Percentiles rank a stretch among this genome's conserved stretches.
Evolutionary conservation across 2,113 vertebrate genomes (phyloP).

Genomic region (Verasper variegatus): DNA sequence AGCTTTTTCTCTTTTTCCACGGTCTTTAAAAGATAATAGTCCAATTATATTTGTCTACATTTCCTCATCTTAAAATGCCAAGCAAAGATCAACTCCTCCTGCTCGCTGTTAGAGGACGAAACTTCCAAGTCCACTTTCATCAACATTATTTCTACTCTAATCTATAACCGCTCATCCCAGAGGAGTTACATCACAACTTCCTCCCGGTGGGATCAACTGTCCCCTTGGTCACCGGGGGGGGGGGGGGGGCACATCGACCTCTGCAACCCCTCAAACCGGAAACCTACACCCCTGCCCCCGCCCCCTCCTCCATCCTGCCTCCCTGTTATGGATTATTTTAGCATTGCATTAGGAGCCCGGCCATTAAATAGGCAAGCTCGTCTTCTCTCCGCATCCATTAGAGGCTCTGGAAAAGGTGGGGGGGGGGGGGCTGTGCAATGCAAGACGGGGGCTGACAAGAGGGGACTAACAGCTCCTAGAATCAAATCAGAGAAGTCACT

Average conservation of each 20-base stretch:
- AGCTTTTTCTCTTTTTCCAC: not conserved
- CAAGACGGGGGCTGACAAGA: conserved; percentile 13
- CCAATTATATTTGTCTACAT: too few relatives aligned
- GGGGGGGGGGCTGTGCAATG: conserved; percentile 10
- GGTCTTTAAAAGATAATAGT: too few relatives aligned
- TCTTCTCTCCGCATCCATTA: conserved; percentile 71
- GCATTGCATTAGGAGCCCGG: conserved; percentile 60
- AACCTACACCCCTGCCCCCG: conserved; percentile 24
- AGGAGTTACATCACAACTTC: conserved; percentile 65
- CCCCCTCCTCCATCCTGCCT: conserved; percentile 3
- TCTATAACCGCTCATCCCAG: conserved; percentile 27
- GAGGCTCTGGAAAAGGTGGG: conserved; percentile 11
- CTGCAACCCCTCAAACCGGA: conserved; percentile 47
- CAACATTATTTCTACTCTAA: conserved; percentile 38
- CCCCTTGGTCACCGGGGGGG: conserved; percentile 25
- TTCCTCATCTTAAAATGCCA: too few relatives aligned
- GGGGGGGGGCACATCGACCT: conserved; percentile 43
- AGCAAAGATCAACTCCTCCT: too few relatives aligned
- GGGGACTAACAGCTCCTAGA: conserved; percentile 52
- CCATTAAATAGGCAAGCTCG: conserved; percentile 62
- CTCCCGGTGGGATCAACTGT: conserved; percentile 46
- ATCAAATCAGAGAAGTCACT: conserved; percentile 66
- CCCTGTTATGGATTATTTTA: conserved; percentile 66
- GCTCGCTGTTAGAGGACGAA: too few relatives aligned
- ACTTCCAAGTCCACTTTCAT: conserved; percentile 9